Conservation (phyloP, 2,797 vertebrate species). For the Gallinago stenura region DNA sequence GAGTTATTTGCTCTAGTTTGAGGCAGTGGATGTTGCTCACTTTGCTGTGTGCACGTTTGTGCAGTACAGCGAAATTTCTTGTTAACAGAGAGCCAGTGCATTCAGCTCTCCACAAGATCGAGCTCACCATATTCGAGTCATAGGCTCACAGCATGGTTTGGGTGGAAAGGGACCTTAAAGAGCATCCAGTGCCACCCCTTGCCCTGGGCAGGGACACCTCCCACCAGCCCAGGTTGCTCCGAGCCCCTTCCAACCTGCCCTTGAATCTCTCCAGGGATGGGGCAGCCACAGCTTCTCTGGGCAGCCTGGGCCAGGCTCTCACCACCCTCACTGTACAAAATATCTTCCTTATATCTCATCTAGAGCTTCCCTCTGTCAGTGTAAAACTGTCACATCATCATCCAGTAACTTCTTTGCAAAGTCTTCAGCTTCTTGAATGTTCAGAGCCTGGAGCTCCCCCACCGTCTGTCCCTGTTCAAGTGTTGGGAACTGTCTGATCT, state of each 20-base stretch:
- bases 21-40: neutral
- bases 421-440: neutral
- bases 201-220: neutral
- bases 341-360: no score
- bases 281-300: neutral
- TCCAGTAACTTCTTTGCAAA: neutral
- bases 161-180: neutral
- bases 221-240: neutral
- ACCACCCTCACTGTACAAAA: no score
- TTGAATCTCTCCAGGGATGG: neutral
- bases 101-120: neutral
- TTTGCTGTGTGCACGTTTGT: neutral
- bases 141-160: neutral
- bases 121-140: neutral
- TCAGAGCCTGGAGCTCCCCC: neutral
- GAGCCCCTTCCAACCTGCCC: neutral
- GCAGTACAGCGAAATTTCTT: neutral
- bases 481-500: neutral
- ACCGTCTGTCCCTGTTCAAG: neutral
- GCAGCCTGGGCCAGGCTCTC: neutral
- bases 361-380: no score
- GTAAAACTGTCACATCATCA: no score
- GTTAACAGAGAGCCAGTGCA: no score
- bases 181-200: rapidly evolving
- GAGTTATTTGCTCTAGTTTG: neutral